These are phyloP conservation scores for Julus scanicus DNA, from an alignment of 2,888 invertebrate genomes.

Conservation along the genomic window DNA sequence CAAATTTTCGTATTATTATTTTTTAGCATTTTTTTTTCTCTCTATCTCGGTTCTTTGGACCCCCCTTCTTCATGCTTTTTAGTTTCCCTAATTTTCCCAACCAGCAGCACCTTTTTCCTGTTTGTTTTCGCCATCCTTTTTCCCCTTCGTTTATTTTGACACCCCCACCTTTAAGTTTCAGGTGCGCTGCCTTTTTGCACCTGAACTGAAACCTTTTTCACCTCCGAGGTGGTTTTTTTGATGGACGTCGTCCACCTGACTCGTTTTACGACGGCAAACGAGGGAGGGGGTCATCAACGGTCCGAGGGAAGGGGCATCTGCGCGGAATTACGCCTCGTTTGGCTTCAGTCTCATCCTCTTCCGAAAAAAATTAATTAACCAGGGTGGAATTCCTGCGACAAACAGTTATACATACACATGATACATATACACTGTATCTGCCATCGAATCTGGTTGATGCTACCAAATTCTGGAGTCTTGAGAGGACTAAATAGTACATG, in stretches of 20 bases:
- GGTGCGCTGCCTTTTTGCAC: constrained; percentile 35
- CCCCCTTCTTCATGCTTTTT: constrained; percentile 28
- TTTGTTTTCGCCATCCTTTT: constrained; percentile 36
- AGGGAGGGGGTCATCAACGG: background rate
- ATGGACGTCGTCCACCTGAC: background rate
- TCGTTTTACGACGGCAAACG: background rate
- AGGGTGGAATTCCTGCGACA: background rate
- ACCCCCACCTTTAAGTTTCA: constrained; percentile 13
- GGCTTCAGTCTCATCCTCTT: background rate
- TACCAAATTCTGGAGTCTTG: no score
- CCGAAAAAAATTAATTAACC: background rate
- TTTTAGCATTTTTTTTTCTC: background rate
- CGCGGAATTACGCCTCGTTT: background rate
- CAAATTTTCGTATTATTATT: constrained; percentile 17
- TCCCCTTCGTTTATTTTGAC: constrained; percentile 36
- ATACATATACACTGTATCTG: background rate
- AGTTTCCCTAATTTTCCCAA: constrained; percentile 42
- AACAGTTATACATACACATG: background rate
- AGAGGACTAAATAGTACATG: no score
- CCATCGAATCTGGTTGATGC: background rate
- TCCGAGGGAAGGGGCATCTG: constrained; percentile 13
- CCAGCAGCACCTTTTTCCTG: constrained; percentile 38
- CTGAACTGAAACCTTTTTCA: background rate
- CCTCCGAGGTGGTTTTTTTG: background rate
- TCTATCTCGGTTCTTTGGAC: background rate